Conservation (phyloP, 2,888 invertebrate species). For the Campoplex nolae region DNA sequence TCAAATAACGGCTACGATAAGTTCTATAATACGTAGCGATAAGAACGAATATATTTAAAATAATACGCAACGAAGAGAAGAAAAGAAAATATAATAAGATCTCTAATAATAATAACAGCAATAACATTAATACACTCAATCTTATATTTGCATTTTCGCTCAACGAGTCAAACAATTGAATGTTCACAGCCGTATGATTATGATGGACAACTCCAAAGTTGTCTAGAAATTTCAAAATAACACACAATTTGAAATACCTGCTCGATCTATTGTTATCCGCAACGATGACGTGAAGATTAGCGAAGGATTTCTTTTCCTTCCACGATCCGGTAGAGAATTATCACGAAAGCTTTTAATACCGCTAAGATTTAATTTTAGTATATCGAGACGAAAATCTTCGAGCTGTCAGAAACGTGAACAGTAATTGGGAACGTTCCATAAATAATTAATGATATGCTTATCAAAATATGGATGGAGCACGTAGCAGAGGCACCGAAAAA, state of each 20-base stretch:
- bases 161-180: background rate
- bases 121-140: background rate
- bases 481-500: background rate
- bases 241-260: background rate
- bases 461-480: background rate
- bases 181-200: background rate
- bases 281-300: no score
- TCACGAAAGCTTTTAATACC: no score
- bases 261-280: background rate
- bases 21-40: constrained; percentile 24
- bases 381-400: background rate
- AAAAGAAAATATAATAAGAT: constrained; percentile 2
- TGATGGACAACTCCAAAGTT: background rate
- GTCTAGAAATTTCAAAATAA: background rate
- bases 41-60: background rate
- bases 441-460: background rate
- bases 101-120: background rate
- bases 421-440: background rate
- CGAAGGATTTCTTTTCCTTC: no score
- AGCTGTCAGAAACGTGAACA: background rate
- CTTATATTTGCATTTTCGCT: background rate
- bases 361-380: background rate
- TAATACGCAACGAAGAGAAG: background rate
- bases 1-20: constrained; percentile 24
- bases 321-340: background rate